Evolutionary conservation across 1,140 invertebrate genomes (phyloP), one percentile per base, ranked within the genome.

Genomic region (Dendrolimus punctatus): DNA sequence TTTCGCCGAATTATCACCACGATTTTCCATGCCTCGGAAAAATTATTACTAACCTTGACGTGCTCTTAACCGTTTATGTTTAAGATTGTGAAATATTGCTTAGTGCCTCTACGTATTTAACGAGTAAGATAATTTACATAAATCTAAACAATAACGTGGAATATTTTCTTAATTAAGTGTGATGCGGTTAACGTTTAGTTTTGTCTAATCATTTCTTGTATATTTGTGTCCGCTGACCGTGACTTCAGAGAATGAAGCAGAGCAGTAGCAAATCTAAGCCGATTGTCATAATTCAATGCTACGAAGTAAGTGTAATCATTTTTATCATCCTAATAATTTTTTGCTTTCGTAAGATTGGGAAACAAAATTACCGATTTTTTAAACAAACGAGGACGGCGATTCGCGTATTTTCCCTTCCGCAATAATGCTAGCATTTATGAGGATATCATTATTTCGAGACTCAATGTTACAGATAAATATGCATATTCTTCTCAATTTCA

Each of bases 261-360:
- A 74, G 72, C 55, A 79, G 64, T 58, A 64, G 62, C 39, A 85
- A 81, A 68, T 70, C 72, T 47, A 82, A 85, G 59, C 87, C 87
- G 8, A 64, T 88, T 47, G 87, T 89, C 59, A 74, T 84, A 51
- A 87, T 89, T 62, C 87, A 88, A 61, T 89, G 87, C 72, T 89
- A 89, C 64, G 85, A 89, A 85, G 88, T 89, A 81, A 88, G 87
- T 87, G 58, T 39, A 64, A 45, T 49, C 23, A 23, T 23, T 23
- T 23, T 23, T 23, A 23, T 23, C 23, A 23, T 23, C 23, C 23
- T 3, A 23, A 23, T 23, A 3, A 23, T 23, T 23, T 23, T 23
- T 23, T 23, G 23, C 23, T 23, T 23, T 23, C 23, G 23, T 23
- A 1, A 23, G 23, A 23, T 23, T 23, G 3, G 23, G 23, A 23